Percentiles rank a stretch among this genome's conserved stretches.
These are phyloP conservation scores for Nomada fucata DNA, from an alignment of 2,888 invertebrate genomes.

Conservation along the genomic window DNA sequence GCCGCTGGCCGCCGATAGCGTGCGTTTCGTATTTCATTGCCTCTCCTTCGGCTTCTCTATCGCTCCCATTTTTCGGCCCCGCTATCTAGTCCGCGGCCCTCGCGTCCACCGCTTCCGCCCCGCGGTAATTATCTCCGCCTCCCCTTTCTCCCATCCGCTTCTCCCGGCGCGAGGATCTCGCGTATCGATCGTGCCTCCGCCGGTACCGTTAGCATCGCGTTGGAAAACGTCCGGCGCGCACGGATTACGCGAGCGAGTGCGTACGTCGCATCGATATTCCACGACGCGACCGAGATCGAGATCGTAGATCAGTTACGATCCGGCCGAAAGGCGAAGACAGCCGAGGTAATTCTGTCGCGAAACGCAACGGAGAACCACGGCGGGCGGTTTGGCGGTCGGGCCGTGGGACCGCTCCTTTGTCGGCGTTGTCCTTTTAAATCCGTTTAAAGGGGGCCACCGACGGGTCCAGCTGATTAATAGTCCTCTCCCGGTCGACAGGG, in stretches of 20 bases:
- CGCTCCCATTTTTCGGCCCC: conserved; percentile 63
- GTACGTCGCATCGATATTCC: neutral
- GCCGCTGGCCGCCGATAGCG: conserved; percentile 53
- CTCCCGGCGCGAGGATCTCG: conserved; percentile 46
- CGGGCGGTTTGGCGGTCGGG: conserved; percentile 46
- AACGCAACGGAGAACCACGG: conserved; percentile 57
- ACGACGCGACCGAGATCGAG: neutral
- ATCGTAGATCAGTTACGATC: neutral
- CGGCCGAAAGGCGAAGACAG: neutral
- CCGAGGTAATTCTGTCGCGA: neutral
- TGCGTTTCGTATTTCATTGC: conserved; percentile 62
- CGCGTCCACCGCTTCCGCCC: conserved; percentile 29
- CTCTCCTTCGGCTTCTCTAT: conserved; percentile 56
- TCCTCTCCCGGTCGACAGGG: conserved; percentile 67
- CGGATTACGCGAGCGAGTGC: conserved; percentile 34
- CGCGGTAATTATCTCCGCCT: conserved; percentile 15
- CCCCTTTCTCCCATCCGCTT: conserved; percentile 35
- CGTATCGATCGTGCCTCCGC: conserved; percentile 58
- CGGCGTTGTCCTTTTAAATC: conserved; percentile 79
- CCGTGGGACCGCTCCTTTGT: conserved; percentile 75
- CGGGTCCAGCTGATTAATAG: conserved; percentile 80
- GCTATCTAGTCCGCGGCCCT: conserved; percentile 52
- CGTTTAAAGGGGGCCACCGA: conserved; percentile 81
- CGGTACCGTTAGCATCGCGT: conserved; percentile 63
- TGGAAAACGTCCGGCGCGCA: conserved; percentile 48